Conservation (phyloP, 2,797 vertebrate genomes). For the Amblyopsis hoosieri region DNA sequence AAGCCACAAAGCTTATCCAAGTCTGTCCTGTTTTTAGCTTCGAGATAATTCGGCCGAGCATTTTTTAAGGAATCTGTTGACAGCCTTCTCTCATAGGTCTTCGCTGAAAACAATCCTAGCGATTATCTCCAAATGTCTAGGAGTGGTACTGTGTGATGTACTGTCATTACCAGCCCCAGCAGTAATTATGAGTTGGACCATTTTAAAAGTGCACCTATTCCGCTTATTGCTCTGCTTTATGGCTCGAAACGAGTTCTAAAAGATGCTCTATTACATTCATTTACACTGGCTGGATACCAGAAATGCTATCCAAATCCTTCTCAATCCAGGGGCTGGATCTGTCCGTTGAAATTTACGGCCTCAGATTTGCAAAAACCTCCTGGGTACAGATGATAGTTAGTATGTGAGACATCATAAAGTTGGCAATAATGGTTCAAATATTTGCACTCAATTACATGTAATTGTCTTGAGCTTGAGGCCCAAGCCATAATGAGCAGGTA, state of each 20-base stretch:
- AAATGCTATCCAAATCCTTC: conserved; percentile 29
- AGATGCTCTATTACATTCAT: conserved; percentile 53
- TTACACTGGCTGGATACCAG: conserved; percentile 30
- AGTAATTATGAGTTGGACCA: conserved; percentile 41
- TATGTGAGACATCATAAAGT: conserved; percentile 57
- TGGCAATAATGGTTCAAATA: conserved; percentile 64
- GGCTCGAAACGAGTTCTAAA: conserved; percentile 47
- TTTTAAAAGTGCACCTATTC: conserved; percentile 61
- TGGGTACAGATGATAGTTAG: conserved; percentile 46
- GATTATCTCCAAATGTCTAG: conserved; percentile 46
- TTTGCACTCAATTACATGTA: conserved; percentile 74
- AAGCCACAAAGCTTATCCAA: conserved; percentile 76
- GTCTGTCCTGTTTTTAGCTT: conserved; percentile 74
- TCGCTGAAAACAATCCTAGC: conserved; percentile 51
- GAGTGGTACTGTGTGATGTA: conserved; percentile 47
- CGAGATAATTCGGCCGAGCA: conserved; percentile 71
- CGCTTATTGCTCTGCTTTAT: conserved; percentile 33
- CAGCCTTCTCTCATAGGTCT: conserved; percentile 56
- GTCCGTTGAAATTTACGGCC: conserved; percentile 42
- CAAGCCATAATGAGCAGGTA: conserved; percentile 68
- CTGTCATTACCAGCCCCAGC: conserved; percentile 57
- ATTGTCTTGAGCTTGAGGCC: conserved; percentile 71
- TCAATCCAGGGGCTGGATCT: conserved; percentile 53
- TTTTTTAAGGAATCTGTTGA: conserved; percentile 64
- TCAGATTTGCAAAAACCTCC: conserved; percentile 57